These are phyloP conservation scores for Amyelois transitella DNA, from an alignment of 1,140 invertebrate species.

Conservation along the genomic window DNA sequence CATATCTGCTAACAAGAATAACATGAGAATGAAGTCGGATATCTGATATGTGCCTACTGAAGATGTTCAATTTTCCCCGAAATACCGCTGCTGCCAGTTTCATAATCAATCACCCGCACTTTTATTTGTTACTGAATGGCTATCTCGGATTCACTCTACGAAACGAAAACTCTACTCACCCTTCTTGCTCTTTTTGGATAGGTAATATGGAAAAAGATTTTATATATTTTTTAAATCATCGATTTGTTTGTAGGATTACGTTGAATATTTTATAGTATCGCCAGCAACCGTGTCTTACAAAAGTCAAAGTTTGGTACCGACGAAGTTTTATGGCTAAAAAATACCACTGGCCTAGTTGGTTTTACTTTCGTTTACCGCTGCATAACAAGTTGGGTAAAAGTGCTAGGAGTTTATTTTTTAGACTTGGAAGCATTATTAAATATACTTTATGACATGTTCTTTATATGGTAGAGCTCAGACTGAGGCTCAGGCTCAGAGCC, in stretches of 20 bases:
- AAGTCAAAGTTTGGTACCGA: background rate
- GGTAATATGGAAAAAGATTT: background rate
- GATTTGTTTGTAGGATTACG: background rate
- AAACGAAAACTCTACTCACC: no score
- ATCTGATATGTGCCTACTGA: slow-evolving; percentile 26
- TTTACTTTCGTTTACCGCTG: background rate
- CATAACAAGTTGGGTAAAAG: background rate
- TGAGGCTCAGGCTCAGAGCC: no score
- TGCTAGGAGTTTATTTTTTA: no score
- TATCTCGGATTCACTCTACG: no score
- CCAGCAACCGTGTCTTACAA: background rate
- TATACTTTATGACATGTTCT: no score
- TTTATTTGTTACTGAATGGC: background rate
- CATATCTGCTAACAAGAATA: slow-evolving; percentile 47
- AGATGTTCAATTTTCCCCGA: slow-evolving; percentile 23
- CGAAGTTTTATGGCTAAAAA: background rate
- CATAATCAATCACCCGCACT: slow-evolving; percentile 3
- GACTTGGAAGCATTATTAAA: no score
- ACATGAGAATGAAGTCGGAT: slow-evolving; percentile 45
- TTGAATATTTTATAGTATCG: background rate
- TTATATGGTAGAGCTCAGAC: no score
- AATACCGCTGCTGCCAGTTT: background rate
- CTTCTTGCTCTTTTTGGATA: background rate
- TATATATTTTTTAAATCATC: background rate
- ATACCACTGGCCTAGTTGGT: background rate